Evolutionary conservation across 2,888 invertebrate species (phyloP).

Genomic region (Nysson spinosus): DNA sequence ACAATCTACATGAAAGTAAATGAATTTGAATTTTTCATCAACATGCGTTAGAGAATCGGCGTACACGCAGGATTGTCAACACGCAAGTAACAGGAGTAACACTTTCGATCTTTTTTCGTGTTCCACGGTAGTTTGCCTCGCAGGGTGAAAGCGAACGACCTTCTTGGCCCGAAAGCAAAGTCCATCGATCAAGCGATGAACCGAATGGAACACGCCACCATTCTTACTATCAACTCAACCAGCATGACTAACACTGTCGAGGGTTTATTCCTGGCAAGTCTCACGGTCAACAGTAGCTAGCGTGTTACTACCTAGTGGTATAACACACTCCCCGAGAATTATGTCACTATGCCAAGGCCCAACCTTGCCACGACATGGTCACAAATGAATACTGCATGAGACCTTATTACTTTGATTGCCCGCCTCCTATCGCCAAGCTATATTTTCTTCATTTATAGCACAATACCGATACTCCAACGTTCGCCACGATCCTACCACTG

Average conservation of each 20-base stretch:
- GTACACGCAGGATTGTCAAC: conserved; percentile 1
- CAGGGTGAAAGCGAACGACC: conserved; percentile 49
- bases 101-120: conserved; percentile 49
- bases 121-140: conserved; percentile 30
- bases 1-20: not conserved
- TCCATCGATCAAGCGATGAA: conserved; percentile 50
- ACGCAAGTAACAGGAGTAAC: conserved; percentile 14
- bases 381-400: conserved; percentile 66
- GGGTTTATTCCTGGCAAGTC: conserved; percentile 30
- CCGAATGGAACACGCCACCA: conserved; percentile 40
- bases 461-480: not conserved
- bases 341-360: conserved; percentile 68
- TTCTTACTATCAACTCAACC: conserved; percentile 28
- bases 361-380: conserved; percentile 64
- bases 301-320: conserved; percentile 44
- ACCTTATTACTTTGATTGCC: conserved; percentile 61
- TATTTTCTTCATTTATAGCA: conserved; percentile 1
- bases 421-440: conserved; percentile 12
- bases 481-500: no score
- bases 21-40: conserved; percentile 8
- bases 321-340: conserved; percentile 31
- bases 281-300: conserved; percentile 40
- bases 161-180: conserved; percentile 42
- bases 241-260: conserved; percentile 10
- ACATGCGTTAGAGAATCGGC: not conserved